Conservation (phyloP, 2,888 invertebrate species). For the Athetis lepigone region DNA sequence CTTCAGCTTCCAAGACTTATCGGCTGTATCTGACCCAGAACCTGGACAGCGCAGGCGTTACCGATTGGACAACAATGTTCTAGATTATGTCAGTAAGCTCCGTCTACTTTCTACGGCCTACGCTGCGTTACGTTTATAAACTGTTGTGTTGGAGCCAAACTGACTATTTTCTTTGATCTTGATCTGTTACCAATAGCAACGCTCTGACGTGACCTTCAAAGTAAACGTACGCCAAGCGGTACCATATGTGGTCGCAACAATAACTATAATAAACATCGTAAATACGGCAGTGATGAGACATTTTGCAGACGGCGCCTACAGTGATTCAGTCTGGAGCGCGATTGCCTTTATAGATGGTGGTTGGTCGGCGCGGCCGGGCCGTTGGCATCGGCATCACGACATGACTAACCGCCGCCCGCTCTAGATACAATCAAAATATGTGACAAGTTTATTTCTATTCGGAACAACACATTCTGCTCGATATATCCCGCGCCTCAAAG, state of each 20-base stretch:
- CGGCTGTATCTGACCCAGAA: constrained; percentile 45
- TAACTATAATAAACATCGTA: constrained; percentile 73
- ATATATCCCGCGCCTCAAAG: constrained; percentile 86
- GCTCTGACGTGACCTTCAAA: constrained; percentile 49
- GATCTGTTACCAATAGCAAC: constrained; percentile 50
- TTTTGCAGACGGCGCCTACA: constrained; percentile 90
- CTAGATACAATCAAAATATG: constrained; percentile 91
- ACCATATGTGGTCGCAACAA: constrained; percentile 65
- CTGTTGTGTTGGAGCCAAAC: constrained; percentile 50
- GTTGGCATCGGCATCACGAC: constrained; percentile 88
- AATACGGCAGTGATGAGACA: constrained; percentile 85
- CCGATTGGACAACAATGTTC: constrained; percentile 16
- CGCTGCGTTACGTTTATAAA: constrained; percentile 47
- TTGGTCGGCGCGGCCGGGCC: constrained; percentile 80
- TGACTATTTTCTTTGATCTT: constrained; percentile 52
- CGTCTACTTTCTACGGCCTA: constrained; percentile 36
- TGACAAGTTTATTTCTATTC: constrained; percentile 91
- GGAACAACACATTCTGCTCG: constrained; percentile 88
- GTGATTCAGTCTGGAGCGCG: constrained; percentile 87
- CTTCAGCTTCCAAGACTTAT: constrained; percentile 13
- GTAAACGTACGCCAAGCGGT: constrained; percentile 39
- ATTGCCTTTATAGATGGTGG: constrained; percentile 88
- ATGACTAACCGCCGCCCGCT: constrained; percentile 90
- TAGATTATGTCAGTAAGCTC: constrained; percentile 19
- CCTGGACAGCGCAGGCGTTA: constrained; percentile 18